These are phyloP conservation scores for Sialis lutaria DNA, from an alignment of 2,888 invertebrate genomes.

Conservation along the genomic window DNA sequence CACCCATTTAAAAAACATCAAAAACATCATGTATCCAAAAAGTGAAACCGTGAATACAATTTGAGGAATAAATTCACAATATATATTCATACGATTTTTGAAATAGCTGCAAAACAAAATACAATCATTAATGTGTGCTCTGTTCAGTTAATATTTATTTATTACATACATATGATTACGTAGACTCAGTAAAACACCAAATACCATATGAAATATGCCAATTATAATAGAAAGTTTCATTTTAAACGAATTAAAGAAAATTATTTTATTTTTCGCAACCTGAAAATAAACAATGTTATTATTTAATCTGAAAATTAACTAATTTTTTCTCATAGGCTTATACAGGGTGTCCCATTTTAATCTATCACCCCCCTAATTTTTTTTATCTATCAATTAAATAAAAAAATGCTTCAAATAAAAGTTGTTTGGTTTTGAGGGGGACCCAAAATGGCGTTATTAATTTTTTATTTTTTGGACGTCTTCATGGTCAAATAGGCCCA, in stretches of 20 bases:
- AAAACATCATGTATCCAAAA: slow-evolving; percentile 47
- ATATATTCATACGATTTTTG: slow-evolving; percentile 28
- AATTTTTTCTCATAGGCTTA: not conserved
- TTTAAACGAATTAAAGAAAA: slow-evolving; percentile 56
- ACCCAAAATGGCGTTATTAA: too few species aligned
- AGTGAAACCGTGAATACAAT: slow-evolving; percentile 45
- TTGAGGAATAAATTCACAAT: slow-evolving; percentile 52
- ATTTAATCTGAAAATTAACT: too few species aligned
- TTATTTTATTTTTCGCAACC: slow-evolving; percentile 45
- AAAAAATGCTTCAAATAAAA: too few species aligned
- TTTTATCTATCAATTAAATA: too few species aligned
- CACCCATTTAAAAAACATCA: slow-evolving; percentile 56
- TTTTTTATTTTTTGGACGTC: too few species aligned
- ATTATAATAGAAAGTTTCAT: slow-evolving; percentile 58
- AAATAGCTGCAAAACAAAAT: slow-evolving; percentile 26
- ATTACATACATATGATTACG: slow-evolving; percentile 26
- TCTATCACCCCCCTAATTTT: too few species aligned
- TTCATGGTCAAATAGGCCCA: too few species aligned
- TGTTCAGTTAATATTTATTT: slow-evolving; percentile 6
- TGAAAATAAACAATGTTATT: too few species aligned
- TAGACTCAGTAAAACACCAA: slow-evolving; percentile 48
- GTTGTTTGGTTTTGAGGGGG: too few species aligned
- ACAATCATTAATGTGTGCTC: not conserved
- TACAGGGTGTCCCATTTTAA: too few species aligned
- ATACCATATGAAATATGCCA: slow-evolving; percentile 55